A percentile compares a stretch with the other conserved stretches of the same genome.
Evolutionary conservation across 37 sponge, comb jelly and placozoan species (phyloP).

Genomic region (Halichondria panicea): DNA sequence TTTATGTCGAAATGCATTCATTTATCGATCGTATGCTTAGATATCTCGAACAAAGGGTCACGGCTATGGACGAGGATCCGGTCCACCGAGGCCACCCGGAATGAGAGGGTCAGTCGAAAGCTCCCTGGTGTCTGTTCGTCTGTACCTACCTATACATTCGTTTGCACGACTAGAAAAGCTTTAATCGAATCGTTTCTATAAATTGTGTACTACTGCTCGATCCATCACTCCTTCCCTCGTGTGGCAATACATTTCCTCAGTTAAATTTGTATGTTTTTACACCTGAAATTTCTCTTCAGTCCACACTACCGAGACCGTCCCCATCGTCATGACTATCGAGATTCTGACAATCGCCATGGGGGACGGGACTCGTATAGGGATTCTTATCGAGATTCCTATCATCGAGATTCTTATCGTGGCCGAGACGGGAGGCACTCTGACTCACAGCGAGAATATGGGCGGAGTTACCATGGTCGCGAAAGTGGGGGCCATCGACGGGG

Average conservation of each 20-base stretch:
- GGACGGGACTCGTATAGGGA: background rate
- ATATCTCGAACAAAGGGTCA: conserved; percentile 61
- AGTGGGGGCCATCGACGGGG: background rate
- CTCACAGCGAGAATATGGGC: background rate
- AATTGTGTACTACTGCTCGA: too few relatives aligned
- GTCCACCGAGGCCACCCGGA: conserved; percentile 36
- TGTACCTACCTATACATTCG: background rate
- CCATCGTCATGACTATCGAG: background rate
- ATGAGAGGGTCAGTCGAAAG: conserved; percentile 43
- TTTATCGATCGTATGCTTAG: background rate
- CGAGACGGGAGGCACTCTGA: conserved; percentile 8
- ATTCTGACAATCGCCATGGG: background rate
- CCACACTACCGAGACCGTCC: too few relatives aligned
- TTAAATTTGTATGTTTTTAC: conserved; percentile 2
- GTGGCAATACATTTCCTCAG: too few relatives aligned
- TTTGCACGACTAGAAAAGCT: background rate
- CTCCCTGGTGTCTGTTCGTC: background rate
- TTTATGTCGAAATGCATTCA: background rate
- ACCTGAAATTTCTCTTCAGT: too few relatives aligned
- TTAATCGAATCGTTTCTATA: background rate
- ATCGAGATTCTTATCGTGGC: conserved; percentile 10
- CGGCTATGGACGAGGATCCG: conserved; percentile 58
- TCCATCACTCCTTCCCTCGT: too few relatives aligned
- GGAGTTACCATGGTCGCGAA: background rate
- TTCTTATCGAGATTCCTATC: background rate